Evolutionary conservation across 2,797 vertebrate genomes (phyloP), one percentile per base, ranked within the genome.

Genomic region (Esox masquinongy): DNA sequence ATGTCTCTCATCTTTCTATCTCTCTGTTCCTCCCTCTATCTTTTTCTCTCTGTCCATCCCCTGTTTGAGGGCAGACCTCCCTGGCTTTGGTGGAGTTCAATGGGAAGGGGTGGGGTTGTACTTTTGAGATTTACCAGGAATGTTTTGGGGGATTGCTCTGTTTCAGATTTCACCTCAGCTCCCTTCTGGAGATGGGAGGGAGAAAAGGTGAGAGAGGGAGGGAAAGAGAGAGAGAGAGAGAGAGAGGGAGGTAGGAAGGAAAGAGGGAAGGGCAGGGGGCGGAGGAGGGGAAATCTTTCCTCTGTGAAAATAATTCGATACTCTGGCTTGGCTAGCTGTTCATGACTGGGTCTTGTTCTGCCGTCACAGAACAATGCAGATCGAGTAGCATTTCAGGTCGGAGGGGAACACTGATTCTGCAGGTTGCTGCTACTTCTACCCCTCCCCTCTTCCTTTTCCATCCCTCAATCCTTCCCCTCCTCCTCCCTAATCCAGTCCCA

Each of bases 331-430:
- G 87, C 88, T 91, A 78, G 83, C 88, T 84, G 88, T 84, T 92
- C 88, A 89, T 92, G 88, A 93, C 89, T 92, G 86, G 85, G 89
- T 92, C 88, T 93, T 93, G 75, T 93, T 92, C 88, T 83, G 93
- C 95, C 86, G 79, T 93, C 91, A 82, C 89, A 95, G 95, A 98
- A 97, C 88, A 92, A 91, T 85, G 95, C 94, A 83, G 95, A 94
- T 88, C 94, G 97, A 85, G 92, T 97, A 87, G 94, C 92, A 64
- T 98, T 98, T 92, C 95, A 94, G 81, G 90, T 91, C 59, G 92
- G 93, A 70, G 95, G 96, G 85, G 85, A 90, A 79, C 86, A 75
- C 94, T 94, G 79, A 88, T 96, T 93, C 94, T 96, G 82, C 94
- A 96, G 84, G 79, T 66, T 73, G 76, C 72, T 73, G 80, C 72